A percentile compares a stretch with the other conserved stretches of the same genome.
These are phyloP conservation scores for Gavialis gangeticus DNA, from an alignment of 2,113 vertebrate genomes.

Conservation along the genomic window DNA sequence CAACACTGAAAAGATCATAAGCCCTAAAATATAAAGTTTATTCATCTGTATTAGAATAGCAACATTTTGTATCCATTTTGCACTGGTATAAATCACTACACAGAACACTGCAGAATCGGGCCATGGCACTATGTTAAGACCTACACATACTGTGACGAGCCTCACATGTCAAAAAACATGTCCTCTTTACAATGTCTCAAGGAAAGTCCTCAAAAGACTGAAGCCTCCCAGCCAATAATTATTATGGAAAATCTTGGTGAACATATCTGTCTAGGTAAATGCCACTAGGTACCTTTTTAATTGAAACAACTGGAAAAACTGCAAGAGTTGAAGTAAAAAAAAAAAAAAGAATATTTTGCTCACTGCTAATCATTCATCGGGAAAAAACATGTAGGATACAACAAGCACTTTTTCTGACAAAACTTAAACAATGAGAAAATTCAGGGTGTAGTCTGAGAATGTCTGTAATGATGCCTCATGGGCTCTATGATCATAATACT, in stretches of 20 bases:
- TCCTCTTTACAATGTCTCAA: neutral
- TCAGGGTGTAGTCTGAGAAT: slow-evolving; percentile 46
- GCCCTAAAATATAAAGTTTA: neutral
- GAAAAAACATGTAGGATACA: neutral
- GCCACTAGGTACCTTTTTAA: accelerated
- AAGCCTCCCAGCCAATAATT: accelerated
- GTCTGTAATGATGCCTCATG: slow-evolving; percentile 67
- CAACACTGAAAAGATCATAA: neutral
- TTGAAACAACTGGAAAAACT: slow-evolving; percentile 36
- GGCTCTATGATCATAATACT: slow-evolving; percentile 59
- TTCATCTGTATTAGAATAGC: too few species aligned
- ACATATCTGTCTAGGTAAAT: neutral
- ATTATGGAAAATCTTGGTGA: neutral
- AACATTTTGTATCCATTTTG: neutral
- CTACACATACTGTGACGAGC: neutral
- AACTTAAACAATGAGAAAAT: slow-evolving; percentile 36
- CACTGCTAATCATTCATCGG: slow-evolving; percentile 37
- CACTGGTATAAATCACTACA: neutral
- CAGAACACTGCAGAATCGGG: neutral
- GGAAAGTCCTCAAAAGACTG: neutral
- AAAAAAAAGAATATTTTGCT: neutral
- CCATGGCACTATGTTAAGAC: neutral
- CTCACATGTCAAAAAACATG: neutral
- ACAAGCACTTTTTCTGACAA: slow-evolving; percentile 57
- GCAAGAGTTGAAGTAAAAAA: slow-evolving; percentile 18